These are phyloP conservation scores for Zootermopsis nevadensis DNA, from an alignment of 2,888 invertebrate species.

Conservation along the genomic window DNA sequence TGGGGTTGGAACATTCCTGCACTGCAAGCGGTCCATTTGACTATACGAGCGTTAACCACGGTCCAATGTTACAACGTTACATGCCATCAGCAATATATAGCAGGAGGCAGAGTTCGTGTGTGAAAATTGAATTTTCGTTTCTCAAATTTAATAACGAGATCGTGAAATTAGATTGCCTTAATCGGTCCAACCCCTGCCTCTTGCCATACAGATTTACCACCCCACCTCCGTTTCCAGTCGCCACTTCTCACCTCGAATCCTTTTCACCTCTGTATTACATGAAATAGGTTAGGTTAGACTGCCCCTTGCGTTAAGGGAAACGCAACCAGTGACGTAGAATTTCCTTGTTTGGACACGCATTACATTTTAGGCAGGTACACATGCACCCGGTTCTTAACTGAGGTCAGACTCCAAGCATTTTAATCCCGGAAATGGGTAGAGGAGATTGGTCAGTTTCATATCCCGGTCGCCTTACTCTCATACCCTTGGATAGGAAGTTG, in stretches of 20 bases:
- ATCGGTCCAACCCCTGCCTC: constrained; percentile 19
- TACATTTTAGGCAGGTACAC: too few relatives aligned
- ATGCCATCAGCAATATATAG: constrained; percentile 37
- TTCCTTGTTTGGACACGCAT: too few relatives aligned
- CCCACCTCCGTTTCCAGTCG: not conserved
- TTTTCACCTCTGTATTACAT: not conserved
- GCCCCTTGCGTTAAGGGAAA: not conserved
- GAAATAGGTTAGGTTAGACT: not conserved
- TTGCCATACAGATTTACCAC: not conserved
- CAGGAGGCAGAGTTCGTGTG: not conserved
- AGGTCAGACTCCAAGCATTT: too few relatives aligned
- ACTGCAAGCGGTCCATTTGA: constrained; percentile 26
- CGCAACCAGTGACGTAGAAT: too few relatives aligned
- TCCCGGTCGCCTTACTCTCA: too few relatives aligned
- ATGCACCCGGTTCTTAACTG: too few relatives aligned
- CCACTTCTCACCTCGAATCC: not conserved
- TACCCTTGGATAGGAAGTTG: too few relatives aligned
- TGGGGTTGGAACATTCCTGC: not conserved
- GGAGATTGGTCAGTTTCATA: too few relatives aligned
- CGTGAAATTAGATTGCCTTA: constrained; percentile 37
- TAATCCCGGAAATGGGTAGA: too few relatives aligned
- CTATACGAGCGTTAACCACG: constrained; percentile 14
- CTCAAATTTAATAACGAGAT: constrained; percentile 42
- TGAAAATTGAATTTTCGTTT: constrained; percentile 39
- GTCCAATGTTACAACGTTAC: constrained; percentile 6